phyloP scores from a whole-genome alignment of 2,888 invertebrate genomes.

The Melieria crassipennis region DNA sequence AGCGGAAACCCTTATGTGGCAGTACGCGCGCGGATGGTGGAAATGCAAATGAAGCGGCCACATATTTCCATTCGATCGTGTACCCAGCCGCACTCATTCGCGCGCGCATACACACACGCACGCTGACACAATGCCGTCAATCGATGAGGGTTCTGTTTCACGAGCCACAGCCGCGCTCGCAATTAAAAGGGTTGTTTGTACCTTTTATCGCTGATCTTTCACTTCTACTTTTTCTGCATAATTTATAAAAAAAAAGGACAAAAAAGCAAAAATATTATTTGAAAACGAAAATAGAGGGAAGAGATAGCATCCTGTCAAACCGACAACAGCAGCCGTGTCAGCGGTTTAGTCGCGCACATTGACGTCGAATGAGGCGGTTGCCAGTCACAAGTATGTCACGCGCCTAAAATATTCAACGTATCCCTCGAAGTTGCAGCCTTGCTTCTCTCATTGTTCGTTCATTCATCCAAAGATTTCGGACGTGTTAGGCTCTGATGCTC shows the following conservation, averaged over 20 bases:
- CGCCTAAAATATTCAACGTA: constrained; percentile 27
- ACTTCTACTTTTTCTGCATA: constrained; percentile 40
- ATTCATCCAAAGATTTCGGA: too few relatives aligned
- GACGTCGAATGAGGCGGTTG: constrained; percentile 15
- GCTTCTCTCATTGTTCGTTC: too few relatives aligned
- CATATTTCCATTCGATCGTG: constrained; percentile 22
- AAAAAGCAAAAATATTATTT: constrained; percentile 32
- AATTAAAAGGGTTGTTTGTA: constrained; percentile 42
- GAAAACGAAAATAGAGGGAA: constrained; percentile 35
- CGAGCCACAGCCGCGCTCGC: constrained; percentile 16
- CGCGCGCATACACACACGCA: background rate
- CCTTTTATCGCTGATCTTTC: constrained; percentile 39
- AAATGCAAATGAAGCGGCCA: constrained; percentile 60
- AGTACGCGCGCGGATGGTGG: constrained; percentile 33
- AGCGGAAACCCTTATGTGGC: constrained; percentile 27
- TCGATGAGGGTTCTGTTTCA: constrained; percentile 9
- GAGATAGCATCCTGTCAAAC: constrained; percentile 34
- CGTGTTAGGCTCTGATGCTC: too few relatives aligned
- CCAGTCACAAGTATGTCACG: constrained; percentile 43
- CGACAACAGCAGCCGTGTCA: background rate
- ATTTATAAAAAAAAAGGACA: constrained; percentile 23
- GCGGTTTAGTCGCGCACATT: background rate
- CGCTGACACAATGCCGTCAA: constrained; percentile 4
- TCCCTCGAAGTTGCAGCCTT: too few relatives aligned
- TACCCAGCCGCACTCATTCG: background rate